Base-by-base conservation (phyloP, 2,113 vertebrate genomes). In the Malaclemys terrapin region DNA sequence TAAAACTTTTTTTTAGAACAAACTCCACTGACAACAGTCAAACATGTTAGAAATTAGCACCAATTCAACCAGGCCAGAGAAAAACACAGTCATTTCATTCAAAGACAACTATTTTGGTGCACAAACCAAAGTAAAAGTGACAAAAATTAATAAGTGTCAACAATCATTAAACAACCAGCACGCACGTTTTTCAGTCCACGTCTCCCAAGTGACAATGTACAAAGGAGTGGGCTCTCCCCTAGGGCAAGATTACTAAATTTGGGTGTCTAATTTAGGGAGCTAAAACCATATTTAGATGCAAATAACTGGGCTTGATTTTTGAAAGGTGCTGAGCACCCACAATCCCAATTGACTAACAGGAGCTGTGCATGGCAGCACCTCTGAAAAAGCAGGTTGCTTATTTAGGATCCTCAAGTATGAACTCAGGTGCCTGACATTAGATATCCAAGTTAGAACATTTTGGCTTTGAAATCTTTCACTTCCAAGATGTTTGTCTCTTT, bases 381-480 rank as follows among this genome's bases (percentile, higher is more conserved):
- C 65, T 69, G 35, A 69, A 69, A n/a, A 69, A 35, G 31, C 16
- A 29, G 35, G 17, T 38, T n/a, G 17, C 35, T 69, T 69, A 17
- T 38, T 69, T n/a, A 38, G 65, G 65, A 69, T 8, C 29, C n/a
- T 35, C 20, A 7, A 20, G 65, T 38, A 10, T 29, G 6, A n/a
- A 69, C n/a, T 69, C n/a, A 69, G 31, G 65, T 38, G 16, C n/a
- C 16, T 19, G n/a, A n/a, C 5, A 1, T 42, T 10, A 72, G 10
- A 38, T n/a, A 75, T 38, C 10, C n/a, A 62, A 62, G 9, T 42
- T n/a, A 22, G 19, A 42, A 72, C 35, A 69, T 69, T 19, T n/a
- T 20, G 65, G 35, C 65, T 69, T 69, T 38, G 35, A 20, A 69
- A 1, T 0, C 1, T 10, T 27, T 3, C 62, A 84, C 20, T 72